Evolutionary conservation across 2,113 vertebrate genomes (phyloP), one percentile per base, ranked within the genome.

Genomic region (Tetraodon nigroviridis): DNA sequence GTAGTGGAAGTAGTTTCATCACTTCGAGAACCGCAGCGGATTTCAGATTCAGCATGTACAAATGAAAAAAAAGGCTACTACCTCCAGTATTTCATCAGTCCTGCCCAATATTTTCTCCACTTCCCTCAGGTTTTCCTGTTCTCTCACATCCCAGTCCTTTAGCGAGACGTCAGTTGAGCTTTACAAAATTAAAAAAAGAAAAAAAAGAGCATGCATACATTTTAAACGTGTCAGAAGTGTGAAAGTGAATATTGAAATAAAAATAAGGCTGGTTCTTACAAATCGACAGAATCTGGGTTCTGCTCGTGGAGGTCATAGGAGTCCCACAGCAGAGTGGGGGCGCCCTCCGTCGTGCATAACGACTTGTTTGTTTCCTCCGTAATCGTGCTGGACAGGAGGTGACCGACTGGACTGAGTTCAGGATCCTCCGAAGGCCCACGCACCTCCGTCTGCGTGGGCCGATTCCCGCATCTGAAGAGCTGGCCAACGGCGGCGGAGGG

Each of bases 81-180:
- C 91, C 79, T 88, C 64, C 18, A 92, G 81, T 32, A 92, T 92
- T 44, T 79, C 79, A 55, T 85, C 81, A 5, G 91, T 61, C 22
- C 79, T 66, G 17, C 59, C 60, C 22, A 91, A 78, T 1, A 82
- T 76, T 44, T 81, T 69, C 64, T 90, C 84, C 55, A 92, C 88
- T 20, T 84, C 79, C 16, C 10, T 45, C 44, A 92, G 77, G n/a
- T 75, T 73, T 18, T 87, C 79, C 47, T 91, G 82, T 61, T 91
- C 90, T 73, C 79, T 83, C 51, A 84, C 42, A 21, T 86, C 87
- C 89, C 89, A 90, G 56, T 89, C 87, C n/a, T 51, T 62, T 0
- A 80, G 24, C 24, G 76, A 82, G 6, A 52, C 0, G 2, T 84
- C 81, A 0, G 22, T 18, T 19, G 41, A 29, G 7, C 80, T 83